Base-by-base conservation (phyloP, 2,888 invertebrate species). In the Pecten maximus region DNA sequence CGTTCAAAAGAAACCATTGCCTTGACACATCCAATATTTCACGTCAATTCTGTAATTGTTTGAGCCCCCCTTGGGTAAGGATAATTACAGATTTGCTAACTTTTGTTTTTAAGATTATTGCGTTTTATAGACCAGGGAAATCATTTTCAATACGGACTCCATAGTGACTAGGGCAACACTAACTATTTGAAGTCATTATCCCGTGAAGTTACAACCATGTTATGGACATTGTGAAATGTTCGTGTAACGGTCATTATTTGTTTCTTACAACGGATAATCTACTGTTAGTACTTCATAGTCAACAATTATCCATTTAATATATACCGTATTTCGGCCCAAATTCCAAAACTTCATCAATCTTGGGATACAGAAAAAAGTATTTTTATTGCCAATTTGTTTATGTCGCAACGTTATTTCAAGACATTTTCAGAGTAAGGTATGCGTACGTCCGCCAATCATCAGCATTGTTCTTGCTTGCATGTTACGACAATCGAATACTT, bases 1-100 rank as follows among this genome's bases (percentile, higher is more conserved):
- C 74, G 74, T 74, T 74, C 74, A 74, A 74, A 74, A 74, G 74
- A 74, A 74, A 74, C 74, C 74, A 74, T 74, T 74, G 74, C 35
- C 74, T 74, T 74, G 74, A 74, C 74, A 74, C 35, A 74, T 74
- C 74, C 74, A 74, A 74, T 74, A 35, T 35, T 74, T 74, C 74
- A 74, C 16, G 74, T 74, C 74, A 74, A 74, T 74, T 74, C 35
- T 74, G 74, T 74, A 74, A 74, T 74, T 74, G 74, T 74, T 74
- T 28, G 35, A 74, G 35, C 35, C 74, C 35, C 74, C 74, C 74
- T 35, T 10, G 74, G 35, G 74, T 28, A 28, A 74, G 74, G 74
- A 74, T 74, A 74, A 74, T 74, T 74, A 35, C 74, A 74, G 74
- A 74, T 74, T 74, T 74, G 74, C 74, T 74, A 74, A 74, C 74